These are phyloP conservation scores for Acanthisitta chloris DNA, from an alignment of 2,113 vertebrate species.

Conservation along the genomic window DNA sequence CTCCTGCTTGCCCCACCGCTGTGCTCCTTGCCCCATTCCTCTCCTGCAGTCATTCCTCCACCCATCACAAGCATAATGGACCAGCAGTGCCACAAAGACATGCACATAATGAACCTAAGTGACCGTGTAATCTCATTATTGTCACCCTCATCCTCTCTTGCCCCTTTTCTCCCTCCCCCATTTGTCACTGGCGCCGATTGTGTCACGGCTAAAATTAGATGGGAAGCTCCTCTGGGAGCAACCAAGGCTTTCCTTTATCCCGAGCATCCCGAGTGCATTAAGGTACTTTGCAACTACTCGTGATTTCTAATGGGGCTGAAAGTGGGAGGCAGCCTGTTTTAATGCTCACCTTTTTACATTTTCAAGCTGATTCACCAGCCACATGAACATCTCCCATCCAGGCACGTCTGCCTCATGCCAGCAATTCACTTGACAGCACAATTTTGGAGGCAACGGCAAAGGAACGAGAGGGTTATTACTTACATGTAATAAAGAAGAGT, in stretches of 20 bases:
- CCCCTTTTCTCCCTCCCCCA: neutral
- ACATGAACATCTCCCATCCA: neutral
- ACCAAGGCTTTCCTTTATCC: neutral
- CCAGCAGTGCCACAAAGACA: neutral
- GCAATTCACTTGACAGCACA: neutral
- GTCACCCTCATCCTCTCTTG: constrained; percentile 11
- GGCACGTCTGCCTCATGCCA: neutral
- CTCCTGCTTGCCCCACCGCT: neutral
- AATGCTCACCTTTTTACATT: neutral
- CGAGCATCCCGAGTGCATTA: neutral
- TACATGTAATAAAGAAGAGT: neutral
- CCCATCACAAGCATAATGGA: neutral
- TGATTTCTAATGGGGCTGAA: neutral
- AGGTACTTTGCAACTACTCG: neutral
- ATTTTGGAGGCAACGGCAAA: neutral
- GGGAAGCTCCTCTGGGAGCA: neutral
- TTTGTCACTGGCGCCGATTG: neutral
- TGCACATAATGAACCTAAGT: constrained; percentile 18
- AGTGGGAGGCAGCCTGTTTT: neutral
- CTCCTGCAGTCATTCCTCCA: neutral
- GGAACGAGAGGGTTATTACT: neutral
- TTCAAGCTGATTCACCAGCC: neutral
- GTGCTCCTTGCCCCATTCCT: neutral
- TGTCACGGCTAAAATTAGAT: constrained; percentile 13
- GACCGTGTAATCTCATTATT: constrained; percentile 56